Evolutionary conservation across 2,797 vertebrate species (phyloP).

Genomic region (Steatocranus sp.): DNA sequence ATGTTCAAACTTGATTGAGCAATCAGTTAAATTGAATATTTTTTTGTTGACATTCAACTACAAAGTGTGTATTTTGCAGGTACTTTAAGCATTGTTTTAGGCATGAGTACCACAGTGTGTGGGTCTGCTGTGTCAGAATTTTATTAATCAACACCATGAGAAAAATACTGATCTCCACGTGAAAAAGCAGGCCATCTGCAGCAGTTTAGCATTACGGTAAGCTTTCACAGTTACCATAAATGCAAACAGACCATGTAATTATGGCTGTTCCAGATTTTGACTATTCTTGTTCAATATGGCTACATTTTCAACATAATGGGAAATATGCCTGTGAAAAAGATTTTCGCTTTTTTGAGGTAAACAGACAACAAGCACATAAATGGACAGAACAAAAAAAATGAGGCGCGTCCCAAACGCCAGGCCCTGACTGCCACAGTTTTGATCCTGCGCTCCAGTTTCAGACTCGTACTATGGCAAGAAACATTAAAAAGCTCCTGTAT

Average conservation of each 20-base stretch:
- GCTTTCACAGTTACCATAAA: neutral
- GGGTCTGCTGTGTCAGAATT: neutral
- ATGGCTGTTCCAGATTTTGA: neutral
- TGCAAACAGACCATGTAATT: neutral
- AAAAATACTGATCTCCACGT: neutral
- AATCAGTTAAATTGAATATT: neutral
- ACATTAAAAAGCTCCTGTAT: slow-evolving; percentile 74
- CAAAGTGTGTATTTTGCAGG: neutral
- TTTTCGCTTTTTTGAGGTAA: neutral
- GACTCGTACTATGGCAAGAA: slow-evolving; percentile 59
- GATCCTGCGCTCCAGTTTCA: slow-evolving; percentile 57
- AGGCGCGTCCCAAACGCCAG: slow-evolving; percentile 27
- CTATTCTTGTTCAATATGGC: neutral
- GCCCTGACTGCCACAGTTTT: slow-evolving; percentile 46
- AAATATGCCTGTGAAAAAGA: neutral
- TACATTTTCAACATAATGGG: neutral
- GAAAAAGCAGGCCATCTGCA: neutral
- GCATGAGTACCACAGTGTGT: neutral
- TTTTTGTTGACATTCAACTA: neutral
- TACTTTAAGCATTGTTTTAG: neutral
- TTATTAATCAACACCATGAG: neutral
- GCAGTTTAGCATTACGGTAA: neutral
- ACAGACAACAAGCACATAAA: neutral
- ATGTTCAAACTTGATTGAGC: neutral
- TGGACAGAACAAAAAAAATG: slow-evolving; percentile 34